phyloP scores from a whole-genome alignment of 2,888 invertebrate genomes.

The Acrobasis suavella region DNA sequence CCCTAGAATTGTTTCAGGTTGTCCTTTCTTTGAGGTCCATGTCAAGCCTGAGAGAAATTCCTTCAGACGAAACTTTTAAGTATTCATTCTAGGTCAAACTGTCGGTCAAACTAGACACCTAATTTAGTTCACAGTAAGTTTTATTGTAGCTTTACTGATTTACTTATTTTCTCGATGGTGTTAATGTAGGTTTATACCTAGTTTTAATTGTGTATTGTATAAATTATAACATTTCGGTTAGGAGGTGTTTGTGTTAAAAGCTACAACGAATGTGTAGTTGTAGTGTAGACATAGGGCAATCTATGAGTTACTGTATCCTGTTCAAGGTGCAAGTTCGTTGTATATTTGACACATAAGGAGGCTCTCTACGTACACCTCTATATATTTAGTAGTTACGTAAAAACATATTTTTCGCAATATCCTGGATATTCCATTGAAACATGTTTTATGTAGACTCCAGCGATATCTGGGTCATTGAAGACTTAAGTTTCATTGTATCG shows the following conservation, averaged over 20 bases:
- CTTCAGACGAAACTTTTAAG: too few relatives aligned
- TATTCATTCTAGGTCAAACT: background rate
- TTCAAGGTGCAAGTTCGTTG: background rate
- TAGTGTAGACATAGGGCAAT: background rate
- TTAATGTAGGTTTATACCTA: background rate
- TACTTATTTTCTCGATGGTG: background rate
- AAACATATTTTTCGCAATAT: background rate
- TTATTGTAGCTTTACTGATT: background rate
- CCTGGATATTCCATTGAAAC: background rate
- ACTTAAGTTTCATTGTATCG: constrained; percentile 13
- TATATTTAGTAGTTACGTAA: background rate
- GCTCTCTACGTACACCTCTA: background rate
- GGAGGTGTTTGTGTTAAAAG: background rate
- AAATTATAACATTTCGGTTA: background rate
- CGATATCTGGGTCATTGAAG: background rate
- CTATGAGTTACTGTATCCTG: background rate
- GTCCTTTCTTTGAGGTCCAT: too few relatives aligned
- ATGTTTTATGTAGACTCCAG: constrained; percentile 16
- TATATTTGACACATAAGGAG: background rate
- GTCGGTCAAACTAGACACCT: background rate
- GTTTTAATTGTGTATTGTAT: background rate
- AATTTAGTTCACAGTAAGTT: background rate
- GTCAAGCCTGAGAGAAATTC: too few relatives aligned
- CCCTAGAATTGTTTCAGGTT: too few relatives aligned
- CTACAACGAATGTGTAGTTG: background rate